Conservation (phyloP, 1,140 invertebrate species). For the Drosophila repletoides region DNA sequence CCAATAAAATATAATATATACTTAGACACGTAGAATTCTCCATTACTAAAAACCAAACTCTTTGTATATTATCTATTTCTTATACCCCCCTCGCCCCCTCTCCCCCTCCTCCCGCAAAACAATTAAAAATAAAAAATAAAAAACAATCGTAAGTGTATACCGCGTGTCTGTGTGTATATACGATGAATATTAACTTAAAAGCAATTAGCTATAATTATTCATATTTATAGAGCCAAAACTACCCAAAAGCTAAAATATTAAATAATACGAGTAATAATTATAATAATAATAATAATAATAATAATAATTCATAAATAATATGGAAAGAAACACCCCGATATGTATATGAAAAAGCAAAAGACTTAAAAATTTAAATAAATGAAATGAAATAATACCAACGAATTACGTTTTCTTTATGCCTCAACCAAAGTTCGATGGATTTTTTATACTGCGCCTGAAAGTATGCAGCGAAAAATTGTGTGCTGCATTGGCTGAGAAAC, state of each 20-base stretch:
- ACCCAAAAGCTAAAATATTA: constrained; percentile 75
- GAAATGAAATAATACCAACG: constrained; percentile 74
- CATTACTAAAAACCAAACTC: constrained; percentile 36
- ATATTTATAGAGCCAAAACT: constrained; percentile 80
- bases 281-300: constrained; percentile 12
- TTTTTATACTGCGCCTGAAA: too few relatives aligned
- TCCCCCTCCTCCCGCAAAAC: too few relatives aligned
- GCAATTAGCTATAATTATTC: constrained; percentile 78
- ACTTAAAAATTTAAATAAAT: constrained; percentile 81
- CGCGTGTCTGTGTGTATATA: constrained; percentile 57
- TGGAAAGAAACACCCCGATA: constrained; percentile 53
- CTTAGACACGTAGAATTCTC: constrained; percentile 43
- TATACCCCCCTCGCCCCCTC: constrained; percentile 24
- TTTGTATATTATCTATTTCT: constrained; percentile 63
- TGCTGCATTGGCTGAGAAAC: too few relatives aligned
- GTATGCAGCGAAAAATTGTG: too few relatives aligned
- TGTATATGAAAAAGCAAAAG: constrained; percentile 74
- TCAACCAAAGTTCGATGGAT: too few relatives aligned
- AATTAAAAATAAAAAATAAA: constrained; percentile 46
- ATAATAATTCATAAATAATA: constrained; percentile 54
- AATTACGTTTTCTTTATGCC: neutral
- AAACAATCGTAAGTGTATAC: constrained; percentile 40
- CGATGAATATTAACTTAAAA: constrained; percentile 76
- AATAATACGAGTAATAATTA: constrained; percentile 57
- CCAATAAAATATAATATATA: constrained; percentile 24